Conservation (phyloP, 92 coral and sea anemone genomes). For the Zoanthus sansibaricus region DNA sequence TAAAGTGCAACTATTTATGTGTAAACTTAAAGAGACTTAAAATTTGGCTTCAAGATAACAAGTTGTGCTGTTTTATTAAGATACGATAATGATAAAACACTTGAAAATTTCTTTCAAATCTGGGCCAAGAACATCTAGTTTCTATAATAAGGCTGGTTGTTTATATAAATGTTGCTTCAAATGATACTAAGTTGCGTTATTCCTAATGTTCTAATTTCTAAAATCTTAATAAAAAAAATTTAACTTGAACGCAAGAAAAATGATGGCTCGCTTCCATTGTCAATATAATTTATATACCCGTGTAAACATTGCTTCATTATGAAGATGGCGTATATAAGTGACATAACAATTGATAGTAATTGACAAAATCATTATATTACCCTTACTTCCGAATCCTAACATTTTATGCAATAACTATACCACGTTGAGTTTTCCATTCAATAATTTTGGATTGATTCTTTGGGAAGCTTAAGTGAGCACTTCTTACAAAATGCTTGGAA, state of each 20-base stretch:
- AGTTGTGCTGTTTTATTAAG: too few species aligned
- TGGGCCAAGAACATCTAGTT: too few species aligned
- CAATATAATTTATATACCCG: not conserved
- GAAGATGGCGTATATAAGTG: not conserved
- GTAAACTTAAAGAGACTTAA: too few species aligned
- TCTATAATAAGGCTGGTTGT: too few species aligned
- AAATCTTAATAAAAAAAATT: not conserved
- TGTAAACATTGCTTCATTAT: constrained; percentile 25
- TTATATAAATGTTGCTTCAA: not conserved
- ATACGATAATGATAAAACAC: too few species aligned
- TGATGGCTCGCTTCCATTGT: not conserved
- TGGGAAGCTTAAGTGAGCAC: not conserved
- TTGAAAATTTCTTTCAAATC: too few species aligned
- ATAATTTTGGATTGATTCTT: constrained; percentile 6
- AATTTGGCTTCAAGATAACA: too few species aligned
- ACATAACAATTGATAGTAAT: constrained; percentile 5
- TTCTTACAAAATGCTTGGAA: not conserved
- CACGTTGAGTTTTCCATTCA: not conserved
- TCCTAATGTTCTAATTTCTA: not conserved
- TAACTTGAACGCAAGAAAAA: too few species aligned
- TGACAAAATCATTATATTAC: not conserved
- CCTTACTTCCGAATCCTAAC: not conserved
- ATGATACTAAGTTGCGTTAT: not conserved
- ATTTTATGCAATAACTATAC: constrained; percentile 5
- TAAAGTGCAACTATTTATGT: too few species aligned